Percentiles rank a stretch among this genome's conserved stretches.
These are phyloP conservation scores for Ceriagrion tenellum DNA, from an alignment of 2,888 invertebrate species.

Conservation along the genomic window DNA sequence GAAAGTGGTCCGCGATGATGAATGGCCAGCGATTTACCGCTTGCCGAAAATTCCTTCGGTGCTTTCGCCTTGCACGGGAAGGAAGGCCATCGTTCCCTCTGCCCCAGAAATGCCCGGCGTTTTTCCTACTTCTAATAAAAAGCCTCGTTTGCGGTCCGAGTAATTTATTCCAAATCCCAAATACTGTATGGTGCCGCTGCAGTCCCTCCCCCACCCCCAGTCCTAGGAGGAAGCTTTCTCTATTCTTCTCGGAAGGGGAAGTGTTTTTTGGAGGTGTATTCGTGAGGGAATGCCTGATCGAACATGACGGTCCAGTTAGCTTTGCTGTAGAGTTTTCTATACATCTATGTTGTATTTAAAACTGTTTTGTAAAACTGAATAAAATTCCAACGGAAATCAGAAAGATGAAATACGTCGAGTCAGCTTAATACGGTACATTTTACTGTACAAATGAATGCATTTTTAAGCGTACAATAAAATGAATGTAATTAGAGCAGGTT, in stretches of 20 bases:
- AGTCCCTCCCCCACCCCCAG: background rate
- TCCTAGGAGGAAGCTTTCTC: background rate
- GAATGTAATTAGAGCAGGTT: too few relatives aligned
- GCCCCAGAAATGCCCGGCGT: background rate
- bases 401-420: too few relatives aligned
- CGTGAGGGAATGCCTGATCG: background rate
- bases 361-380: too few relatives aligned
- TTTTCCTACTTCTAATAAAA: background rate
- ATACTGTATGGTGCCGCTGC: background rate
- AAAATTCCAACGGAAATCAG: too few relatives aligned
- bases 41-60: background rate
- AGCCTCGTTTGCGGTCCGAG: background rate
- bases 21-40: conserved; percentile 16
- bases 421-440: too few relatives aligned
- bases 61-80: conserved; percentile 36
- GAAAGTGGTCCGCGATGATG: conserved; percentile 26
- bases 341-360: too few relatives aligned
- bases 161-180: conserved; percentile 36
- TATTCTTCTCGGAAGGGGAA: background rate
- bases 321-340: too few relatives aligned
- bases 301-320: too few relatives aligned
- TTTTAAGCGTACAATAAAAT: too few relatives aligned
- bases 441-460: too few relatives aligned
- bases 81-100: background rate
- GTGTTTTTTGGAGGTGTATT: background rate